Percentiles rank a stretch among this genome's conserved stretches.
phyloP scores from a whole-genome alignment of 92 coral and sea anemone genomes.

The Hydrozoanthus gracilis region DNA sequence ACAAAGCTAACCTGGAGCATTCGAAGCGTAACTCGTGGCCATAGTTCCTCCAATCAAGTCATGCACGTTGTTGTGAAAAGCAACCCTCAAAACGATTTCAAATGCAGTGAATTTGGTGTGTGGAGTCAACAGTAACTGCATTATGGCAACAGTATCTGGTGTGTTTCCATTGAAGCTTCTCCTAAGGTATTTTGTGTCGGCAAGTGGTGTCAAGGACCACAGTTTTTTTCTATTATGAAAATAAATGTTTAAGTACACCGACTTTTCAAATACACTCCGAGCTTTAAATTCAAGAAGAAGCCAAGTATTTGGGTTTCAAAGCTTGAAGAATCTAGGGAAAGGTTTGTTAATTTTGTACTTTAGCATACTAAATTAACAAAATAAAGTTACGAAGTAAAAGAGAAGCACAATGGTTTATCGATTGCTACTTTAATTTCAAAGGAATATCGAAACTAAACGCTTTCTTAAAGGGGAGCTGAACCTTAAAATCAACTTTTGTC shows the following conservation, averaged over 20 bases:
- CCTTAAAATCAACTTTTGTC: no score
- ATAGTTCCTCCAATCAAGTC: constrained; percentile 71
- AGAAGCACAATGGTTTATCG: no score
- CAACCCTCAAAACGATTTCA: constrained; percentile 50
- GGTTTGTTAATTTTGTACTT: no score
- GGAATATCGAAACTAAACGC: no score
- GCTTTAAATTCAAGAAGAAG: no score
- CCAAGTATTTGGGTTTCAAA: neutral
- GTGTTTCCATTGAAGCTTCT: constrained; percentile 61
- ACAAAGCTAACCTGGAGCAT: constrained; percentile 48
- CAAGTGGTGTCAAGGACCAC: constrained; percentile 60
- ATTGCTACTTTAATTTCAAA: no score
- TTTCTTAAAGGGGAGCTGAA: no score
- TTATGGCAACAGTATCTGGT: constrained; percentile 69
- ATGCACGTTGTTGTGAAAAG: constrained; percentile 58
- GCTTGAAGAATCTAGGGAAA: no score
- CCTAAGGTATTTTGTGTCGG: constrained; percentile 52
- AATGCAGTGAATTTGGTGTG: constrained; percentile 43
- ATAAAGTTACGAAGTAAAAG: no score
- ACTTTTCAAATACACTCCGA: neutral
- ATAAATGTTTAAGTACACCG: neutral
- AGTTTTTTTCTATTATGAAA: constrained; percentile 18
- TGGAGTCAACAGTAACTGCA: constrained; percentile 35
- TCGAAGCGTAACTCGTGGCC: constrained; percentile 60
- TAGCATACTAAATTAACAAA: no score